Conservation (phyloP, 2,888 invertebrate genomes). For the Aleiodes alternator region DNA sequence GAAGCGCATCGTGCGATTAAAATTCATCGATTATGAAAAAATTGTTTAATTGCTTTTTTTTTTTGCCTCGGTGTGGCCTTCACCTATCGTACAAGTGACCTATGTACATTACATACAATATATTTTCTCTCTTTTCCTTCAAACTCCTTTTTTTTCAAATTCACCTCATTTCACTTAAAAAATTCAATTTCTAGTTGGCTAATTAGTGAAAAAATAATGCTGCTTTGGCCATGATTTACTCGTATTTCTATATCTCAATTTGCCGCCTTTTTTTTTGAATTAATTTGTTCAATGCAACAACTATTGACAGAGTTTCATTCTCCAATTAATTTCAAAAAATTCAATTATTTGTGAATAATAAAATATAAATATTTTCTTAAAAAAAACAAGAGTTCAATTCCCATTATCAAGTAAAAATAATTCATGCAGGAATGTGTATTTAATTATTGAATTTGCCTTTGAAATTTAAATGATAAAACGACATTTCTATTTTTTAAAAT, state of each 20-base stretch:
- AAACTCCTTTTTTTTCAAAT: conserved; percentile 28
- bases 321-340: conserved; percentile 21
- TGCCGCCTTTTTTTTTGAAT: background rate
- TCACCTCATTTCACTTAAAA: background rate
- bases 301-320: conserved; percentile 13
- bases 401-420: conserved; percentile 8
- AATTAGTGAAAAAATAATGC: conserved; percentile 74
- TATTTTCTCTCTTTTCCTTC: conserved; percentile 23
- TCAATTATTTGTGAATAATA: background rate
- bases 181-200: conserved; percentile 55
- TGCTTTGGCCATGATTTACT: conserved; percentile 69
- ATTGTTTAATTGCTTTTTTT: conserved; percentile 24
- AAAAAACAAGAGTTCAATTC: background rate
- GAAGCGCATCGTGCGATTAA: conserved; percentile 35
- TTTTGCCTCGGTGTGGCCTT: conserved; percentile 37
- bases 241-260: conserved; percentile 27
- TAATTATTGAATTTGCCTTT: background rate
- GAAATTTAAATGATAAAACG: background rate
- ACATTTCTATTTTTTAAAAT: background rate
- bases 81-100: conserved; percentile 52
- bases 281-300: conserved; percentile 9
- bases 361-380: conserved; percentile 1
- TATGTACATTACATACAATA: conserved; percentile 58
- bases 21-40: conserved; percentile 17
- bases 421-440: conserved; percentile 16